These are phyloP conservation scores for Paramormyrops kingsleyae DNA, from an alignment of 2,113 vertebrate genomes.

Conservation along the genomic window DNA sequence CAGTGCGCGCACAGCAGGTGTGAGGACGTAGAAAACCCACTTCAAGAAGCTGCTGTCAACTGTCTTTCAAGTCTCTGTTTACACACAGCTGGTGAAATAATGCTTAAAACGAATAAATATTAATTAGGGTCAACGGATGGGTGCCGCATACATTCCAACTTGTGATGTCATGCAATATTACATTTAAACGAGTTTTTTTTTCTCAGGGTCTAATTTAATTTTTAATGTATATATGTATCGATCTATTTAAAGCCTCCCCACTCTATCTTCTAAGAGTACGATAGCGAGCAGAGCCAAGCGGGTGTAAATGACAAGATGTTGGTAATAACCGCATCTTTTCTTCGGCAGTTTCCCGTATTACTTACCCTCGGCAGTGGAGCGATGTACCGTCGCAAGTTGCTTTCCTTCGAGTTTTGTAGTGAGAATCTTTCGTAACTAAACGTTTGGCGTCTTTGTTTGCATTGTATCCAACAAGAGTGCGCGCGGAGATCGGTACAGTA, in stretches of 20 bases:
- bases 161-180: not conserved
- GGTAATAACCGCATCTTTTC: not conserved
- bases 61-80: not conserved
- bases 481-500: not conserved
- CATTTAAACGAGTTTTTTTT: not conserved
- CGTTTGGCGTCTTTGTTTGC: not conserved
- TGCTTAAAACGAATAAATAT: not conserved
- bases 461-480: constrained; percentile 9
- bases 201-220: not conserved
- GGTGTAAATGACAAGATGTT: not conserved
- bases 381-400: not conserved
- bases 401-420: constrained; percentile 8
- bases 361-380: constrained; percentile 2
- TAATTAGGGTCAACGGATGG: not conserved
- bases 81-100: not conserved
- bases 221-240: not conserved
- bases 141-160: not conserved
- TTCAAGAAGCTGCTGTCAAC: not conserved
- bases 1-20: not conserved
- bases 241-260: not conserved
- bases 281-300: not conserved
- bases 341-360: not conserved
- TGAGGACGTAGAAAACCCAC: not conserved
- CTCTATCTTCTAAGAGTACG: not conserved
- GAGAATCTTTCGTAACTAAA: not conserved